phyloP scores from a whole-genome alignment of 2,888 invertebrate species.

The Dysmachus trigonus region DNA sequence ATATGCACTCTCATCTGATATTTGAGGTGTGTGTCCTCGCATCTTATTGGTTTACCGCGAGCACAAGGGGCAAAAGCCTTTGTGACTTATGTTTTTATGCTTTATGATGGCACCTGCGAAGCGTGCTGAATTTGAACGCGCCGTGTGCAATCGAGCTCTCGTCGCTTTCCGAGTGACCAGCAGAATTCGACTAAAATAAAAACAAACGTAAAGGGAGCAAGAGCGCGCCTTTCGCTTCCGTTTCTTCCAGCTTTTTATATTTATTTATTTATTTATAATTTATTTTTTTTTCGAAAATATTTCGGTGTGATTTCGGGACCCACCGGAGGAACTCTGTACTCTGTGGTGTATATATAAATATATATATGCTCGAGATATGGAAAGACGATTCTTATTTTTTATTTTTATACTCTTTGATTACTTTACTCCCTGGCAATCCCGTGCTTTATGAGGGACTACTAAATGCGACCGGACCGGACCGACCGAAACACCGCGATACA shows the following conservation, averaged over 20 bases:
- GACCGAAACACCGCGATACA: conserved; percentile 28
- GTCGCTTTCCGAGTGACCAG: conserved; percentile 21
- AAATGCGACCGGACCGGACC: conserved; percentile 22
- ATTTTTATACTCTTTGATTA: neutral
- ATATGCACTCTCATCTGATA: neutral
- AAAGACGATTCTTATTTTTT: too few species aligned
- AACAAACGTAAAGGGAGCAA: conserved; percentile 5
- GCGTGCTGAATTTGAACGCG: neutral
- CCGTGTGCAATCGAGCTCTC: neutral
- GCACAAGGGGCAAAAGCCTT: neutral
- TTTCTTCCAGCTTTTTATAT: neutral
- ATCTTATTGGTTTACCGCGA: neutral
- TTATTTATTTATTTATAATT: neutral
- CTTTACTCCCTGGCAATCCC: neutral
- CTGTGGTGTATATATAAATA: too few species aligned
- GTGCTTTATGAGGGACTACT: conserved; percentile 27
- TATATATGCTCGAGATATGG: too few species aligned
- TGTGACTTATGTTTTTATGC: neutral
- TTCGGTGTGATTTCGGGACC: neutral
- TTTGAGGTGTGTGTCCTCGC: neutral
- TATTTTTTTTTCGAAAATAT: neutral
- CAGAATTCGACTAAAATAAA: conserved; percentile 39
- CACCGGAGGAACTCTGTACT: too few species aligned
- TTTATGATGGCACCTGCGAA: conserved; percentile 8
- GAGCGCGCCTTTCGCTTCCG: neutral